Base-by-base conservation (phyloP, 2,113 vertebrate species). In the Echinops telfairi region DNA sequence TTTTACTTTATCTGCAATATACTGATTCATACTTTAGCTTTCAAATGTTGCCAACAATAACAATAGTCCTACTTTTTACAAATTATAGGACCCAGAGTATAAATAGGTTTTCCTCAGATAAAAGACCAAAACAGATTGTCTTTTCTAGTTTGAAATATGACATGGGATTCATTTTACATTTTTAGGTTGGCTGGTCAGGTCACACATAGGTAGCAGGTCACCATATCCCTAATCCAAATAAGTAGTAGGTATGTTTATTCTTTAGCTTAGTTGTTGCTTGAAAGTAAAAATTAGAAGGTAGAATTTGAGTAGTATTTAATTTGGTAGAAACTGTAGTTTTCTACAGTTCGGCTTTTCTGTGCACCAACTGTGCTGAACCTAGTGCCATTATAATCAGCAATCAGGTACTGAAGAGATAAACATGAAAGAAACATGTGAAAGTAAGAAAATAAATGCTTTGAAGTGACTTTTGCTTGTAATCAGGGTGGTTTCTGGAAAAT, bases 311-410 rank as follows among this genome's bases (percentile, higher is more conserved):
- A 96, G 93, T 88, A 31, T 66, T 87, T 91, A 93, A 89, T 9
- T 87, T 92, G 1, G 94, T 92, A 84, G 91, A 96, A 97, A 94
- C 70, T 82, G 0, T 84, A 91, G 95, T 96, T 97, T 95, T 80
- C 75, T 94, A 64, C 73, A 7, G 0, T 64, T 58, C 33, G 57
- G 31, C 66, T 96, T 9, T 96, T 62, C 60, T 96, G 83, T 78
- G 57, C 80, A n/a, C 73, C 8, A 82, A 22, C 76, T 73, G 58
- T 71, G 27, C 36, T 77, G 79, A 53, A 2, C 76, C 70, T 79
- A 53, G 86, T 95, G 64, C 64, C 2, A 2, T 58, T 62, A 73
- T 81, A 86, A 96, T 60, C 68, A 90, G 7, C 79, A 88, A 96
- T 60, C 64, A 90, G 9, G 4, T 88, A 6, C n/a, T 47, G 22